phyloP scores from a whole-genome alignment of 2,888 invertebrate genomes.

The Microctonus hyperodae region DNA sequence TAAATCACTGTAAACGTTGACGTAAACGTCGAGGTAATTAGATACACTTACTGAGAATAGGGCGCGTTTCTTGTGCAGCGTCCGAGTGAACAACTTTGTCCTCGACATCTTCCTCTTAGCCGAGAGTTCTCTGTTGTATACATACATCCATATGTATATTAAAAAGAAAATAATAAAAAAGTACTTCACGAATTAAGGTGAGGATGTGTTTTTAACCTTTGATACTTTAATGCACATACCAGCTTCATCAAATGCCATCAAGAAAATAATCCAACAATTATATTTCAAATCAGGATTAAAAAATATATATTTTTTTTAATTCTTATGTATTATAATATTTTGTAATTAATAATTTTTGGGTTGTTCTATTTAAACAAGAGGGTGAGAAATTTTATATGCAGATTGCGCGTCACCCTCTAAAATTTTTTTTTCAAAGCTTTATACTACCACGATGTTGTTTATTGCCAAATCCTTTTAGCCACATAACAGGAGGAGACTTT shows the following conservation, averaged over 20 bases:
- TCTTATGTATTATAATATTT: no score
- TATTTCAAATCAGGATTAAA: constrained; percentile 23
- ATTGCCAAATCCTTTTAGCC: constrained; percentile 62
- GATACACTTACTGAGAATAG: constrained; percentile 58
- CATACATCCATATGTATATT: constrained; percentile 10
- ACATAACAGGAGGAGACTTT: neutral
- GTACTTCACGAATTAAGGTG: constrained; percentile 13
- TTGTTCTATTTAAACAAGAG: neutral
- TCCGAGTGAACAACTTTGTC: constrained; percentile 35
- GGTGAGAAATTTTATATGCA: constrained; percentile 51
- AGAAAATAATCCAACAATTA: constrained; percentile 31
- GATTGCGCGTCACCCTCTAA: constrained; percentile 47
- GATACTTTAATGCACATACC: constrained; percentile 1
- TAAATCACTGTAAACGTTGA: constrained; percentile 63
- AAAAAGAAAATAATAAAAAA: neutral
- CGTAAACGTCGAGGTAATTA: constrained; percentile 62
- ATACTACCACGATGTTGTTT: constrained; percentile 53
- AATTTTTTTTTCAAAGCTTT: constrained; percentile 29
- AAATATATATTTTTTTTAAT: neutral
- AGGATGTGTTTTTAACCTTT: constrained; percentile 21
- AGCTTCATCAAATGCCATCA: constrained; percentile 14
- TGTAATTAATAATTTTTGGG: neutral
- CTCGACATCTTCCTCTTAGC: constrained; percentile 38
- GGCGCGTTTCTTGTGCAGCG: constrained; percentile 48
- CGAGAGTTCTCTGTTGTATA: neutral